phyloP scores from a whole-genome alignment of 2,888 invertebrate genomes.

The Linyphia triangularis region DNA sequence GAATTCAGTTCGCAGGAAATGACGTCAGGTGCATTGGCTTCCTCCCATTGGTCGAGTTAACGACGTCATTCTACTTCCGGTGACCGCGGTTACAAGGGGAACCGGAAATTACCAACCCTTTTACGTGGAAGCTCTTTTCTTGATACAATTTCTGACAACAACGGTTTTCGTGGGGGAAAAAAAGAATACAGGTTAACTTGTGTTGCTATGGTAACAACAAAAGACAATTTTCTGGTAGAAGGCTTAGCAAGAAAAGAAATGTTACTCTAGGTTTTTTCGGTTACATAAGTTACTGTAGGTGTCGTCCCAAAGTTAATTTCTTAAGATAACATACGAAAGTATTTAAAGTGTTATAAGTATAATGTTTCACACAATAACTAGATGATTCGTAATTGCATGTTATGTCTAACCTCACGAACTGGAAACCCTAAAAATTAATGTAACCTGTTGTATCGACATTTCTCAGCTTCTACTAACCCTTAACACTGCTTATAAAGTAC shows the following conservation, averaged over 20 bases:
- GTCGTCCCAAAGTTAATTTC: no score
- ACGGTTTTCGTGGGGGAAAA: neutral
- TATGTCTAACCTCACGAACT: no score
- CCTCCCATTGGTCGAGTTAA: constrained; percentile 48
- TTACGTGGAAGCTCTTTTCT: constrained; percentile 18
- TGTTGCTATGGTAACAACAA: constrained; percentile 47
- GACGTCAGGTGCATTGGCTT: constrained; percentile 5
- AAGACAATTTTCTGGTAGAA: neutral
- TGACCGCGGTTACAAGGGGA: constrained; percentile 24
- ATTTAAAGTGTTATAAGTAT: no score
- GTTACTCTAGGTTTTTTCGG: no score
- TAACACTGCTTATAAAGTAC: no score
- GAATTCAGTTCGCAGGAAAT: constrained; percentile 43
- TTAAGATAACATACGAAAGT: no score
- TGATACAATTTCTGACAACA: constrained; percentile 59
- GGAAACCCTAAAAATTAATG: no score
- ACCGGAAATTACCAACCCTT: constrained; percentile 60
- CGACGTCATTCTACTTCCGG: constrained; percentile 60
- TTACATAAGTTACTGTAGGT: no score
- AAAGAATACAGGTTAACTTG: neutral
- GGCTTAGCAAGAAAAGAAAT: neutral
- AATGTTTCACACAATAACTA: no score
- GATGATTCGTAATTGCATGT: no score
- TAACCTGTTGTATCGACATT: no score
- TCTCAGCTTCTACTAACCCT: no score